Evolutionary conservation across 2,113 vertebrate species (phyloP).

Genomic region (Collichthys lucidus): DNA sequence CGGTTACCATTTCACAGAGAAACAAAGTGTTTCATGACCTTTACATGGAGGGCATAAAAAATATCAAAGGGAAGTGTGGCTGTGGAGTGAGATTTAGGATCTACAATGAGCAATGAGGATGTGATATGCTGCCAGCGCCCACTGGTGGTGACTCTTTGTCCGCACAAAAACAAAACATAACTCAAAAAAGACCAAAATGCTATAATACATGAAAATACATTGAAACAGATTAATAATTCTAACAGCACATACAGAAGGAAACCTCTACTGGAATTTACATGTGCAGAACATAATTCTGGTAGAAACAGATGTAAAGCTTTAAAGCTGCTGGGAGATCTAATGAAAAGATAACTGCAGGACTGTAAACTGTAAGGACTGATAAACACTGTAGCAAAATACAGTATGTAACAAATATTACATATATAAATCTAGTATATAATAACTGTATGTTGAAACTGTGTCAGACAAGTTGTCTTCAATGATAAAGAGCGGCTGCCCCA

Average conservation of each 20-base stretch:
- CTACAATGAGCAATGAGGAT: not conserved
- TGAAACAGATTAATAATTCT: not conserved
- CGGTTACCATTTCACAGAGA: constrained; percentile 15
- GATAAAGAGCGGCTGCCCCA: not conserved
- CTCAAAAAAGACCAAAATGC: not conserved
- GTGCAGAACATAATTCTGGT: not conserved
- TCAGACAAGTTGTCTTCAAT: not conserved
- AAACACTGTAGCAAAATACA: not conserved
- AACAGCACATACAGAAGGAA: not conserved
- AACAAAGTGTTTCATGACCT: constrained; percentile 34
- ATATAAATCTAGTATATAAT: not conserved
- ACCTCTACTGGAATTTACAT: no score
- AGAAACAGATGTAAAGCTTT: not conserved
- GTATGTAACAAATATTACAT: not conserved
- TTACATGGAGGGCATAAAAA: constrained; percentile 6
- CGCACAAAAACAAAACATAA: not conserved
- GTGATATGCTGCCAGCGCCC: not conserved
- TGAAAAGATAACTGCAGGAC: no score
- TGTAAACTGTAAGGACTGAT: not conserved
- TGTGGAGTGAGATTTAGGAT: not conserved
- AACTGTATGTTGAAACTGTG: not conserved
- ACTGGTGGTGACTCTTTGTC: constrained; percentile 50
- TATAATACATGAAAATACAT: no score
- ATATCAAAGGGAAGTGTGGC: not conserved
- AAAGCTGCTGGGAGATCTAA: no score